Evolutionary conservation across 2,797 vertebrate genomes (phyloP), one percentile per base, ranked within the genome.

Genomic region (Sorex maritimensis): DNA sequence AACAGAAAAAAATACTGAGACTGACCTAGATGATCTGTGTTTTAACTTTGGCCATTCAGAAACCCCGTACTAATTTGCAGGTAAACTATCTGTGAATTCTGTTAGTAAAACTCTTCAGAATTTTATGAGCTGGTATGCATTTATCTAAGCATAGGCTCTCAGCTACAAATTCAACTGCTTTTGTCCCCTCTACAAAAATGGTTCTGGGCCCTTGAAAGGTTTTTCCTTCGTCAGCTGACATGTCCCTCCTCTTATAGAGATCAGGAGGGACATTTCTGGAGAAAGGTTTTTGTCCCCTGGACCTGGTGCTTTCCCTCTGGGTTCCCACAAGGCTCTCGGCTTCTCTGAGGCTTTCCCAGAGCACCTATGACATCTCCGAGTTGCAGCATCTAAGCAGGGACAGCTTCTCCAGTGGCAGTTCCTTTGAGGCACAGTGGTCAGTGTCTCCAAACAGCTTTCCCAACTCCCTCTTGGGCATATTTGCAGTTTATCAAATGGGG

Each of bases 31-130:
- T 58, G 49, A 61, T 26, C 73, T 87, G 41, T 79, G 38, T 28
- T 52, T 74, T 80, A 69, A 61, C 12, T 78, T 78, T 95, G 46
- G 55, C 69, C 72, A 77, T 41, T 38, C 92, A 79, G 44, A 92
- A 78, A 85, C 55, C 68, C 52, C 2, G 41, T 28, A 38, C 61
- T 82, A 71, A 73, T 91, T 91, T 75, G 23, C 46, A 92, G 55
- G 49, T 68, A 68, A 68, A 49, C 63, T 30, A 26, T 34, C 7
- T 77, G 73, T 81, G 63, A 61, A 58, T 87, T 71, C 46, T 44
- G 63, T 73, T 63, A 46, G 49, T 6, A 19, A 44, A 52, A 68
- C 14, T 28, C 10, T 23, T 49, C 88, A 80, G 68, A 90, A 72
- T 68, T 86, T 73, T 68, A 52, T 15, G 21, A 30, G 28, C 83